Conservation (phyloP, 1,140 invertebrate species). For the Galleria mellonella region DNA sequence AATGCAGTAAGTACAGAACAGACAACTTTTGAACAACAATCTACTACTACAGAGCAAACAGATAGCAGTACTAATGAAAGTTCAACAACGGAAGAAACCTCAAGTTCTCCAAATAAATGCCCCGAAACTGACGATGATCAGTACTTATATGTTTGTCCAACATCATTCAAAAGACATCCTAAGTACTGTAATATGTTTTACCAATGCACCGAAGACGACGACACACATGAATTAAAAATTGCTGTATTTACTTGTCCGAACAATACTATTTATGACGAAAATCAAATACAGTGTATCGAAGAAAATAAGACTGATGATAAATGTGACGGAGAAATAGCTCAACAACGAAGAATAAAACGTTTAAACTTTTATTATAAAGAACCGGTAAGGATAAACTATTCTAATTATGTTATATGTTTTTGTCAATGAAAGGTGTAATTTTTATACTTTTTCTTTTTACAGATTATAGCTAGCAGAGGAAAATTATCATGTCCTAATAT, state of each 20-base stretch:
- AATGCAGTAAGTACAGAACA: constrained; percentile 14
- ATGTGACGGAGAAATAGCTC: constrained; percentile 75
- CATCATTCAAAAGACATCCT: constrained; percentile 87
- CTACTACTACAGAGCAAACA: constrained; percentile 24
- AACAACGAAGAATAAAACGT: constrained; percentile 73
- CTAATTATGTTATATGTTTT: neutral
- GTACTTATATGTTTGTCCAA: constrained; percentile 83
- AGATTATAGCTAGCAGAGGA: constrained; percentile 76
- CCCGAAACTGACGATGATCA: constrained; percentile 78
- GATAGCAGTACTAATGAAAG: constrained; percentile 17
- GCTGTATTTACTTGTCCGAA: constrained; percentile 84
- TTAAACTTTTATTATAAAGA: constrained; percentile 70
- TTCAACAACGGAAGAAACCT: constrained; percentile 32
- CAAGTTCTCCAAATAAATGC: constrained; percentile 46
- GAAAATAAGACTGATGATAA: constrained; percentile 74
- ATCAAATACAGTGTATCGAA: constrained; percentile 81
- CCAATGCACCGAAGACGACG: constrained; percentile 81
- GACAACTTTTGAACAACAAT: constrained; percentile 11
- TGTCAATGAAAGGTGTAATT: too few species aligned
- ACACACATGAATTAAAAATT: constrained; percentile 82
- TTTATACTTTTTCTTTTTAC: constrained; percentile 28
- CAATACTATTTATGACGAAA: constrained; percentile 84
- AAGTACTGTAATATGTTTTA: constrained; percentile 90
- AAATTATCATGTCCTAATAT: constrained; percentile 77
- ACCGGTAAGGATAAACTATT: constrained; percentile 72